Evolutionary conservation across 2,797 vertebrate genomes (phyloP).

Genomic region (Tragelaphus eurycerus): DNA sequence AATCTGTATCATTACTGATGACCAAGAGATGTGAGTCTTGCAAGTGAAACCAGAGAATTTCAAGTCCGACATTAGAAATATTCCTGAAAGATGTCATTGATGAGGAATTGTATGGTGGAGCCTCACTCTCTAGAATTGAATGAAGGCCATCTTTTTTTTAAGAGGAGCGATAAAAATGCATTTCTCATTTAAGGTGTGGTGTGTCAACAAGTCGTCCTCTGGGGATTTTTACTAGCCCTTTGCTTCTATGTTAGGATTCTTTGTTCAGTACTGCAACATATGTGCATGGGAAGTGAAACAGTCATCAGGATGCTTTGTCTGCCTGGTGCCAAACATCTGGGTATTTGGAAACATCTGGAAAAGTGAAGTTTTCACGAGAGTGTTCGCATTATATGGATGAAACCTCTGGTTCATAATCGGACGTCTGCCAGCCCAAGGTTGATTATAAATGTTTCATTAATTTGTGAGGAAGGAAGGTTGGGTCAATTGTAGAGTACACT

Average conservation of each 20-base stretch:
- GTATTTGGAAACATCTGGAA: slow-evolving; percentile 67
- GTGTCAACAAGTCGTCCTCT: background rate
- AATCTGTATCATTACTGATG: background rate
- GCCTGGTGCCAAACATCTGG: slow-evolving; percentile 60
- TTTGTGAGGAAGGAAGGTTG: slow-evolving; percentile 3
- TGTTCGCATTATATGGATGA: slow-evolving; percentile 26
- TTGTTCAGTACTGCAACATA: background rate
- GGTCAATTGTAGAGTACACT: background rate
- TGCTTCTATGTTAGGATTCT: background rate
- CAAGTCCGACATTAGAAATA: background rate
- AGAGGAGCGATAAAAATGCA: background rate
- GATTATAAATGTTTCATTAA: background rate
- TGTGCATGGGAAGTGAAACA: background rate
- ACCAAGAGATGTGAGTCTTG: background rate
- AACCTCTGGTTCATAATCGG: background rate
- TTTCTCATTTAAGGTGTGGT: slow-evolving; percentile 22
- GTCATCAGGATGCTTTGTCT: slow-evolving; percentile 8
- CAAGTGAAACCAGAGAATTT: background rate
- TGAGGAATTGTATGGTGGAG: background rate
- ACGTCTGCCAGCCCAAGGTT: background rate
- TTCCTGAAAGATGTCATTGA: background rate
- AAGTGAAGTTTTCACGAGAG: slow-evolving; percentile 36
- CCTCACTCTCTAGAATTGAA: background rate
- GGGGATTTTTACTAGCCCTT: slow-evolving; percentile 5
- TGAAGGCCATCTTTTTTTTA: background rate